A percentile compares a stretch with the other conserved stretches of the same genome.
phyloP scores from a whole-genome alignment of 2,797 vertebrate genomes.

The Pangasius sanitwongsei region DNA sequence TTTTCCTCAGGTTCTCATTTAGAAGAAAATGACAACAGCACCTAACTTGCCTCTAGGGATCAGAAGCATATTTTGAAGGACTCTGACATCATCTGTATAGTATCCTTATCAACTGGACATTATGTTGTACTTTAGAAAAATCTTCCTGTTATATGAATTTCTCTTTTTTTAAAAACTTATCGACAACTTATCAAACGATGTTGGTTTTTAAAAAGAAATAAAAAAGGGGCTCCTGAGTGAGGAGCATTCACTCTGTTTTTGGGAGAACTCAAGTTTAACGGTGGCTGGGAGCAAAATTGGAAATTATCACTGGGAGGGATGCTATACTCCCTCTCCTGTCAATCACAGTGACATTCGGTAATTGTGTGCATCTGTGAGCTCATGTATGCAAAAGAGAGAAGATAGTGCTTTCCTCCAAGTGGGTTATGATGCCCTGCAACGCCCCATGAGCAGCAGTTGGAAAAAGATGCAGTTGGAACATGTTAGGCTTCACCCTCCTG shows the following conservation, averaged over 20 bases:
- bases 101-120: neutral
- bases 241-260: neutral
- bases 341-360: too few species aligned
- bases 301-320: neutral
- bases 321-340: neutral
- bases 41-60: neutral
- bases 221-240: neutral
- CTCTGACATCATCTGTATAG: neutral
- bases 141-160: neutral
- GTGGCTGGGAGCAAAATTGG: neutral
- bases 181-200: neutral
- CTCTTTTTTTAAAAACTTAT: neutral
- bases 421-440: too few species aligned
- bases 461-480: neutral
- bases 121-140: neutral
- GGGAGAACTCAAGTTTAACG: neutral
- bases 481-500: neutral
- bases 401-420: too few species aligned
- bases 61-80: neutral
- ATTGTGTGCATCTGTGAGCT: too few species aligned
- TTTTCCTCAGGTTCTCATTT: neutral
- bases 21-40: slow-evolving; percentile 12
- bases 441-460: neutral
- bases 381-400: too few species aligned
- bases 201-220: neutral